phyloP scores from a whole-genome alignment of 2,113 vertebrate genomes.

The Vulpes vulpes region DNA sequence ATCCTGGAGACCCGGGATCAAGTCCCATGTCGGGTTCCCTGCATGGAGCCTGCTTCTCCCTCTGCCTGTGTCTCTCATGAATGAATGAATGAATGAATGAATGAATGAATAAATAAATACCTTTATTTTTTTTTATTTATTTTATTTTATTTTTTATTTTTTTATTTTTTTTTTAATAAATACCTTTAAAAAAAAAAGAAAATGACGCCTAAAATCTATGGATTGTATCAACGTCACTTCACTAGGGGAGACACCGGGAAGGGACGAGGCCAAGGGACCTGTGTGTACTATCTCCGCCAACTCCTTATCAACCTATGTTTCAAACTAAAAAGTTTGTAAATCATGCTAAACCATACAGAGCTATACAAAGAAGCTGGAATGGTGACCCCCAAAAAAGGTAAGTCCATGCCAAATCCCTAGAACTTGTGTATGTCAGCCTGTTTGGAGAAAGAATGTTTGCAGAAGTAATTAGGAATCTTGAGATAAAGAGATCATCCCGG shows the following conservation, averaged over 20 bases:
- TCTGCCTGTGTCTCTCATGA: too few relatives aligned
- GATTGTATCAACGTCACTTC: rapidly evolving
- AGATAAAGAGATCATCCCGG: background rate
- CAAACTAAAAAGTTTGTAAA: too few relatives aligned
- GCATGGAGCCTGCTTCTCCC: too few relatives aligned
- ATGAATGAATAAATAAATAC: too few relatives aligned
- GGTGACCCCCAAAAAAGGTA: too few relatives aligned
- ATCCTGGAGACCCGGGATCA: too few relatives aligned
- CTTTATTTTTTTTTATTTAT: too few relatives aligned
- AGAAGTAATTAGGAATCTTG: background rate
- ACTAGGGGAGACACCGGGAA: rapidly evolving
- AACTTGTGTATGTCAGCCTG: rapidly evolving
- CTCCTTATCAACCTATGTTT: background rate
- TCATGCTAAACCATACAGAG: background rate
- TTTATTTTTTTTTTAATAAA: too few relatives aligned
- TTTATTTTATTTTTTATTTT: too few relatives aligned
- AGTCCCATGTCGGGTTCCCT: too few relatives aligned
- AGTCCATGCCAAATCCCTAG: rapidly evolving
- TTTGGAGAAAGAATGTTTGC: background rate
- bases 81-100: too few relatives aligned
- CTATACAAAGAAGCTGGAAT: background rate
- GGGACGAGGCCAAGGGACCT: rapidly evolving
- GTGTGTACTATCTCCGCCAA: background rate
- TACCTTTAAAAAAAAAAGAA: background rate
- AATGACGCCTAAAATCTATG: rapidly evolving